phyloP scores from a whole-genome alignment of 2,797 vertebrate species.

The Pseudochaenichthys georgianus region DNA sequence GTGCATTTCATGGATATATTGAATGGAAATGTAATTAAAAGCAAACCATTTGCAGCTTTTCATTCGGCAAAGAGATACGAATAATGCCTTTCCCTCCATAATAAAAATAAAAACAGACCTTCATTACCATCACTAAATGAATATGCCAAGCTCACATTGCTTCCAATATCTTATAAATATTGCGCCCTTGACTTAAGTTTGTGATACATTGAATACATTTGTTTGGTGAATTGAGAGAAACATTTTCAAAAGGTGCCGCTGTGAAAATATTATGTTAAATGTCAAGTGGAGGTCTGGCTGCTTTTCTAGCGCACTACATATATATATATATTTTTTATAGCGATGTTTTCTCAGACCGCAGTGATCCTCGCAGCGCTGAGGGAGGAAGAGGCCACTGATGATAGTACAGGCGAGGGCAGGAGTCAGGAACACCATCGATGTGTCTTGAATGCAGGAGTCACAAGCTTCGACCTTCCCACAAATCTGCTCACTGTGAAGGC shows the following conservation, averaged over 20 bases:
- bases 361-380: constrained; percentile 36
- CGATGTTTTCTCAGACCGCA: constrained; percentile 37
- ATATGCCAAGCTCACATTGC: too few relatives aligned
- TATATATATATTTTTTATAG: not conserved
- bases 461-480: constrained; percentile 60
- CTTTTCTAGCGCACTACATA: constrained; percentile 6
- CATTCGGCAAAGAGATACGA: too few relatives aligned
- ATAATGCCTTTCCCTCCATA: too few relatives aligned
- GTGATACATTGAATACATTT: too few relatives aligned
- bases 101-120: too few relatives aligned
- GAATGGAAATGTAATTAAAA: too few relatives aligned
- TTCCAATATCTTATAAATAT: too few relatives aligned
- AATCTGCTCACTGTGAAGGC: constrained; percentile 36
- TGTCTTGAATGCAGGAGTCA: constrained; percentile 50
- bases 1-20: too few relatives aligned
- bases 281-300: not conserved
- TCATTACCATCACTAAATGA: too few relatives aligned
- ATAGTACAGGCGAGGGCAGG: constrained; percentile 53
- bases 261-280: constrained; percentile 5
- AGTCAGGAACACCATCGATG: constrained; percentile 51
- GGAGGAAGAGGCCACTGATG: constrained; percentile 48
- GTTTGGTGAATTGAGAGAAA: too few relatives aligned
- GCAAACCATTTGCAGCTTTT: too few relatives aligned
- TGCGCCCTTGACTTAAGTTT: too few relatives aligned
- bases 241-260: not conserved